phyloP scores from a whole-genome alignment of 2,888 invertebrate genomes.

The Axea sp. region DNA sequence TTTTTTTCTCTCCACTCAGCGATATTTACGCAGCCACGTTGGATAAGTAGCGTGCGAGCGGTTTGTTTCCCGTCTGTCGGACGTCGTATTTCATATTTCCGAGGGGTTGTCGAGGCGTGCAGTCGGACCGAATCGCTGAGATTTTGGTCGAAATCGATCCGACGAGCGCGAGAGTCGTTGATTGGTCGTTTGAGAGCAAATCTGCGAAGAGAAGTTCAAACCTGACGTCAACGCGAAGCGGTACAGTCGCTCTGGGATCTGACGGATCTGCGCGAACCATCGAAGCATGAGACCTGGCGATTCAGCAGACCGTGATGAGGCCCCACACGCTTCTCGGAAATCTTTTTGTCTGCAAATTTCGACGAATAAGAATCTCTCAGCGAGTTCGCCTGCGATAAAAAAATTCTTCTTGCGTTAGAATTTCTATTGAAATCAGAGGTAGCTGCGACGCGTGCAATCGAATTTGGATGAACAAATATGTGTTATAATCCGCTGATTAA shows the following conservation, averaged over 20 bases:
- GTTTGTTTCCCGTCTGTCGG: slow-evolving; percentile 5
- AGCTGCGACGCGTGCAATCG: too few species aligned
- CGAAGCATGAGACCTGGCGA: slow-evolving; percentile 38
- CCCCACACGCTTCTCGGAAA: slow-evolving; percentile 39
- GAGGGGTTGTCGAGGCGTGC: slow-evolving; percentile 9
- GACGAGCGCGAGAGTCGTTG: slow-evolving; percentile 34
- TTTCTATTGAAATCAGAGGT: too few species aligned
- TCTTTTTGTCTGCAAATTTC: slow-evolving; percentile 28
- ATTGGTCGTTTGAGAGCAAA: slow-evolving; percentile 35
- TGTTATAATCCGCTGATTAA: too few species aligned
- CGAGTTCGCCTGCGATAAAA: too few species aligned
- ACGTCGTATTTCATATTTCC: slow-evolving; percentile 35
- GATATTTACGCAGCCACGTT: too few species aligned
- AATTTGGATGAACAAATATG: too few species aligned
- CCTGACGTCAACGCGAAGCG: slow-evolving; percentile 22
- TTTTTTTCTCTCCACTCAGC: too few species aligned
- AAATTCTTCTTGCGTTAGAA: too few species aligned
- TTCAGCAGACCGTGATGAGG: slow-evolving; percentile 33
- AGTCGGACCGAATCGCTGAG: slow-evolving; percentile 20
- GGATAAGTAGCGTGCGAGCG: too few species aligned
- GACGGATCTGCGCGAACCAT: slow-evolving; percentile 37
- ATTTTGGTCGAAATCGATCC: slow-evolving; percentile 41
- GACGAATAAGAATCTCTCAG: slow-evolving; percentile 24
- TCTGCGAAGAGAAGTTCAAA: slow-evolving; percentile 24
- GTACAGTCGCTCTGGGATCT: slow-evolving; percentile 18